Percentiles rank a stretch among this genome's conserved stretches.
phyloP scores from a whole-genome alignment of 2,888 invertebrate species.

The Adelphocoris suturalis region DNA sequence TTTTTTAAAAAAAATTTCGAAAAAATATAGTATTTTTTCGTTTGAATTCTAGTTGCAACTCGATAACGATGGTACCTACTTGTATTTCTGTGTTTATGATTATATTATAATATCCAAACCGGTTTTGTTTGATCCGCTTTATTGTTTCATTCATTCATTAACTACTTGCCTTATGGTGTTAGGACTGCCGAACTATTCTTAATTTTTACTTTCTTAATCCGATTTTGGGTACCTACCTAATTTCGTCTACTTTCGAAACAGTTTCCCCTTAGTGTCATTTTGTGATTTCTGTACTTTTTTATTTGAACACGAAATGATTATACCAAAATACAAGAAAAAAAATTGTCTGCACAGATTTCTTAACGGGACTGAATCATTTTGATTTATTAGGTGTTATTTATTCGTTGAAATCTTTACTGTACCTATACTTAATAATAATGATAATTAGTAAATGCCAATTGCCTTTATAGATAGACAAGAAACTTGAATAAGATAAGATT shows the following conservation, averaged over 20 bases:
- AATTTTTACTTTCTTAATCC: neutral
- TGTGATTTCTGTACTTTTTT: neutral
- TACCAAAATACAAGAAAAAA: neutral
- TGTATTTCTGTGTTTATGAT: no score
- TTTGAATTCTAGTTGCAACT: no score
- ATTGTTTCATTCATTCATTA: neutral
- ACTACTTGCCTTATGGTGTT: neutral
- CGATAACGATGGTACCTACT: no score
- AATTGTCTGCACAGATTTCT: neutral
- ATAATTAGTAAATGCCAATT: conserved; percentile 75
- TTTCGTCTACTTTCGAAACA: neutral
- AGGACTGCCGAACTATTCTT: neutral
- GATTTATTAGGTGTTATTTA: conserved; percentile 69
- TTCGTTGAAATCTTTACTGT: conserved; percentile 70
- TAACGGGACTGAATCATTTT: conserved; percentile 64
- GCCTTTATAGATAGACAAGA: conserved; percentile 75
- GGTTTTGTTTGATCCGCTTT: neutral
- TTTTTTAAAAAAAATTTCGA: no score
- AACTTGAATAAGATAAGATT: conserved; percentile 74
- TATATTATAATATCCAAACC: no score
- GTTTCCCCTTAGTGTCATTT: neutral
- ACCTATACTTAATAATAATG: conserved; percentile 72
- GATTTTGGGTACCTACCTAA: neutral
- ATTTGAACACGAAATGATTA: neutral
- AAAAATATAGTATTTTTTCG: no score